A percentile compares a stretch with the other conserved stretches of the same genome.
Evolutionary conservation across 2,113 vertebrate genomes (phyloP).

Genomic region (Paradoxurus hermaphroditus): DNA sequence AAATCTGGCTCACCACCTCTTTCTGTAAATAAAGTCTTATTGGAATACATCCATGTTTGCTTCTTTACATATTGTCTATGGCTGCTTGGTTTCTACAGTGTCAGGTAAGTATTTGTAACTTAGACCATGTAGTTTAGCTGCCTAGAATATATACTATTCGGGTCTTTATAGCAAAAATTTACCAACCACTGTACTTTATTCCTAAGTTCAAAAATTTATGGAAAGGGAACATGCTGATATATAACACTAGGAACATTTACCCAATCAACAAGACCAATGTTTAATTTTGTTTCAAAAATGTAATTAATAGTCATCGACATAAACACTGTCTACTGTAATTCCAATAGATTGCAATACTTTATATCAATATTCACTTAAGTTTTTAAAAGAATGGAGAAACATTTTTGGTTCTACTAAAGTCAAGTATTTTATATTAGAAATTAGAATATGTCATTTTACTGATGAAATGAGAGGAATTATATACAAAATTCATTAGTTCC

Average conservation of each 20-base stretch:
- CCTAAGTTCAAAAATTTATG: not conserved
- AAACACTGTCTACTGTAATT: not conserved
- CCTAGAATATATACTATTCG: not conserved
- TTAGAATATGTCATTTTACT: not conserved
- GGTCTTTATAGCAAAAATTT: not conserved
- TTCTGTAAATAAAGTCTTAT: conserved; percentile 7
- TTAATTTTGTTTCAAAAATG: not conserved
- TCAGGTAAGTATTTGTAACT: not conserved
- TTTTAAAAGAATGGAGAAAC: not conserved
- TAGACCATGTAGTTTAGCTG: not conserved
- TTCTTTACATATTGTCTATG: not conserved
- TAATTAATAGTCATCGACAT: not conserved
- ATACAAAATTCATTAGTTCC: not conserved
- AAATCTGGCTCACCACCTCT: not conserved
- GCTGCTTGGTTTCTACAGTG: not conserved
- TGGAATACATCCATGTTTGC: not conserved
- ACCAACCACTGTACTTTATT: not conserved
- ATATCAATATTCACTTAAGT: not conserved
- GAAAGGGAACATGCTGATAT: not conserved
- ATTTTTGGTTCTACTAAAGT: not conserved
- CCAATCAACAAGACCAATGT: not conserved
- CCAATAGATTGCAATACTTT: not conserved
- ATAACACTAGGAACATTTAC: not conserved
- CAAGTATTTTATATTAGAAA: not conserved
- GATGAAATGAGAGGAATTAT: not conserved